Evolutionary conservation across 2,797 vertebrate genomes (phyloP), one percentile per base, ranked within the genome.

Genomic region (Cercopithecus mitis): DNA sequence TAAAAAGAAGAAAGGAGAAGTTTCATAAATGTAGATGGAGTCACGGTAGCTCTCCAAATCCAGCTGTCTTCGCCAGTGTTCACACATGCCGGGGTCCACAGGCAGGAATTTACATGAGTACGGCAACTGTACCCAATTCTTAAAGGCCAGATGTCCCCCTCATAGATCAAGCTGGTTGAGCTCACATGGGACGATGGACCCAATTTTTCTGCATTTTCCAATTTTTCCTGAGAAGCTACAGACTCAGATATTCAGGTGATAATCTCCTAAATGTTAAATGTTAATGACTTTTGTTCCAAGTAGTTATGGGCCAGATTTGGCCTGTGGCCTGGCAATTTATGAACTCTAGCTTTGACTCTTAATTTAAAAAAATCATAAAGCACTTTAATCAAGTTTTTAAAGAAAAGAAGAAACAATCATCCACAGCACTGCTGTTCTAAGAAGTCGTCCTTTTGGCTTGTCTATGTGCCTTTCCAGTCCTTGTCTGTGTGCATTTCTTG

Each of bases 201-300:
- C 24, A 30, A 1, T 84, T 93, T 94, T 85, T 73, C 33, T 0
- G n/a, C 11, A 43, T 67, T 80, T 95, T 88, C 61, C 11, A 76
- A 4, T 87, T 94, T 96, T 85, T 96, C 22, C 47, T 5, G 3
- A 80, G 50, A 94, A 88, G 13, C 41, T 90, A 86, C 75, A 83
- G 80, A 55, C 83, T 77, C 20, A 75, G 8, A 5, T 82, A 58
- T 85, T 93, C 67, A 75, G 84, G 20, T 22, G 87, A 25, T 11
- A 25, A 17, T 76, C 52, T 79, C 30, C 33, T 91, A 57, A 70
- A 50, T 20, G 11, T 75, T 91, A 57, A 70, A 50, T 20, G 11
- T 61, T 72, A 73, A 47, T 67, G 20, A 83, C n/a, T 91, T 92
- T 94, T 83, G 41, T 88, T 90, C 57, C 88, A 96, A 80, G 43